These are phyloP conservation scores for Pantherophis alleghaniensis DNA, from an alignment of 2,797 vertebrate genomes.

Conservation along the genomic window DNA sequence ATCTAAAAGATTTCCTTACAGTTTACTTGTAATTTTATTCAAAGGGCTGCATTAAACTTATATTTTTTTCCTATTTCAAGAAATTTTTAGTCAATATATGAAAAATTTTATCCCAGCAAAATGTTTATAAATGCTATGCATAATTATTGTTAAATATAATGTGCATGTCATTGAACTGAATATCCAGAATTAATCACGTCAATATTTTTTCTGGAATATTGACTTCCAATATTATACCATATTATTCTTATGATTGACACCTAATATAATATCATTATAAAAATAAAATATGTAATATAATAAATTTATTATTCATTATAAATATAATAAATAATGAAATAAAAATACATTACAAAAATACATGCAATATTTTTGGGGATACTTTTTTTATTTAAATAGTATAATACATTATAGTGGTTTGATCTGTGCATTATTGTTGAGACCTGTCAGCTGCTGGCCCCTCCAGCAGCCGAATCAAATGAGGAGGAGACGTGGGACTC, in stretches of 20 bases:
- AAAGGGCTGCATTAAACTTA: background rate
- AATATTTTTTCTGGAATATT: background rate
- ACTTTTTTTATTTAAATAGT: background rate
- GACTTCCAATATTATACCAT: background rate
- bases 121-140: background rate
- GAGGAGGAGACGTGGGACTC: too few species aligned
- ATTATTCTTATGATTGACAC: background rate
- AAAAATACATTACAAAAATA: background rate
- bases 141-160: background rate
- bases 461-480: too few species aligned
- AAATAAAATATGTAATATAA: too few species aligned
- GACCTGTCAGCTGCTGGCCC: too few species aligned
- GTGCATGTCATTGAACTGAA: background rate
- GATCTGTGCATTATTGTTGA: background rate
- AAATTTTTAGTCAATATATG: background rate
- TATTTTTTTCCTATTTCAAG: background rate
- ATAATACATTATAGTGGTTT: background rate
- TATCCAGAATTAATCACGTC: background rate
- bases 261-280: background rate
- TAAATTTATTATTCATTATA: background rate
- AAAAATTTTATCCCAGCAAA: background rate
- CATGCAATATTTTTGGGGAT: background rate
- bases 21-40: background rate
- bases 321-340: background rate
- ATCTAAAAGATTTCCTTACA: background rate